Evolutionary conservation across 23 tunicate species (phyloP), one percentile per base, ranked within the genome.

Genomic region (Ascidia mentula): DNA sequence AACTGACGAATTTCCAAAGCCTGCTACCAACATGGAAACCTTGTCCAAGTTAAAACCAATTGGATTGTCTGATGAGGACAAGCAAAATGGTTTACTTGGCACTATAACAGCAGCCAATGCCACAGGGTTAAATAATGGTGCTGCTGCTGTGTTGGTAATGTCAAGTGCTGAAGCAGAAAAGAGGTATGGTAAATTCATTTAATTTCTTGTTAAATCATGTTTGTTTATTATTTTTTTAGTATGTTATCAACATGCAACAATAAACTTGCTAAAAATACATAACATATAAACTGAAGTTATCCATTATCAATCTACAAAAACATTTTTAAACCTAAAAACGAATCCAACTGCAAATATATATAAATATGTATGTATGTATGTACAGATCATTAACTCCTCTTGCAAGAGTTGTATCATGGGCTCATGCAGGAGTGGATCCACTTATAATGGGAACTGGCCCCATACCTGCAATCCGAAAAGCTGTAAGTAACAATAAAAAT

Each of bases 401-500:
- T 39, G 89, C 85, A 18, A 42, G 38, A 22, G 59, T 89, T 59
- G 84, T 72, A 22, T 72, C 80, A 20, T 79, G 89, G 82, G 89
- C 95, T 9, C 82, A 78, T 74, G 89, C 72, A 40, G 95, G 95
- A 40, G 84, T 85, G 7, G 89, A 85, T 37, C 95, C 95, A 18
- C 31, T 69, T 9, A 32, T 84, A 15, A 89, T 89, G 95, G 95
- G 95, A 0, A 80, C 78, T 8, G 95, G 95, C 6, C 95, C 95
- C 0, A 38, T 85, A 30, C 76, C 81, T 40, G 95, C 95, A 32
- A 45, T 85, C 32, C 60, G 37, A 42, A 79, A 83, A 83, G 90
- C 85, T 31, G 60, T 85, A 13, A 70, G 74, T 70, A 20, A 53
- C 65, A 5, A 9, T 1, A 53, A 1, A 3, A 53, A 20, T 5